Base-by-base conservation (phyloP, 2,113 vertebrate genomes). In the Cyprinodon variegatus region DNA sequence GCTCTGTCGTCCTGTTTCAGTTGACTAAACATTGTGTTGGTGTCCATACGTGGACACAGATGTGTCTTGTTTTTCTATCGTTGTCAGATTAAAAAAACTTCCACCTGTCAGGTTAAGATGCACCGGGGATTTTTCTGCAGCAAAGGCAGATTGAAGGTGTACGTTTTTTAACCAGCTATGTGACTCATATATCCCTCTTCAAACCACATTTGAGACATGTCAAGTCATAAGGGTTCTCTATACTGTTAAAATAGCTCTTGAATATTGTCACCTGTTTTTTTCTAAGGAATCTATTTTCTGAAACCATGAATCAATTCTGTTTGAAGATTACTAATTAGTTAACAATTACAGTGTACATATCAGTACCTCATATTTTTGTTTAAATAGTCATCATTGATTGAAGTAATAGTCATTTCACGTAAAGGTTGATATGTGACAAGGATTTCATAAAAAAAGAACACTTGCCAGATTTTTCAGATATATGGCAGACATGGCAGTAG, bases 61-160 rank as follows among this genome's bases (percentile, higher is more conserved):
- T 66, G 8, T 62, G 11, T 41, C 67, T 57, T 61, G 62, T 76
- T 77, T 63, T 61, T 62, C 53, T 12, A 20, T 41, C 40, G 65
- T 46, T 76, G 65, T 77, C 71, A 41, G 71, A 83, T 63, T 53
- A 71, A 57, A 81, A 81, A 81, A 81, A 65, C 65, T n/a, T 69
- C 70, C 77, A 74, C 61, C 83, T 83, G 78, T 71, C 76, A 72
- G 75, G 50, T 61, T 72, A 82, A 61, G 22, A 13, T 13, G 29
- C 57, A 41, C 64, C 64, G 72, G 71, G 46, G 61, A 74, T 83
- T 74, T 36, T 17, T 4, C 46, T 59, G 6, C 61, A 46, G 22
- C 20, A 38, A 68, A 61, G 36, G n/a, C 41, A 43, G 65, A 82
- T 68, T 61, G 65, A 81, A 75, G 67, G 74, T 74, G 61, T 39